phyloP scores from a whole-genome alignment of 2,113 vertebrate genomes.

The Vulpes ferrilata region DNA sequence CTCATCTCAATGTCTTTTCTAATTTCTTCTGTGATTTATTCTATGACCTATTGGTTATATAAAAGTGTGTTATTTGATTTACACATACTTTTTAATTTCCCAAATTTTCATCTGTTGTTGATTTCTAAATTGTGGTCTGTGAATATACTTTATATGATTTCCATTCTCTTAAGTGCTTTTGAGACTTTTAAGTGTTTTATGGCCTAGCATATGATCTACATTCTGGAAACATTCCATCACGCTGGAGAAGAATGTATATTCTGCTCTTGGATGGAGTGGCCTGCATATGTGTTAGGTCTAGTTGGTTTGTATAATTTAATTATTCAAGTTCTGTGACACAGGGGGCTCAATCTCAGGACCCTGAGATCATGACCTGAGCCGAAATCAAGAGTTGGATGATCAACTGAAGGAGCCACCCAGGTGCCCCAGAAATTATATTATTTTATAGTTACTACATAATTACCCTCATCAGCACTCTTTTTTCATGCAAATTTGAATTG shows the following conservation, averaged over 20 bases:
- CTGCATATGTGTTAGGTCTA: slow-evolving; percentile 12
- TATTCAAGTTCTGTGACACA: not conserved
- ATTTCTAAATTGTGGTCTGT: slow-evolving; percentile 5
- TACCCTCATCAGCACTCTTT: slow-evolving; percentile 5
- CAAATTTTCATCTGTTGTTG: slow-evolving; percentile 30
- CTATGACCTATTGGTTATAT: slow-evolving; percentile 3
- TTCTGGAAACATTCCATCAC: not conserved
- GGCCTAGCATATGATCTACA: not conserved
- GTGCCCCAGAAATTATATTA: not conserved
- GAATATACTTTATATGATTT: not conserved
- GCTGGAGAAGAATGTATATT: not conserved
- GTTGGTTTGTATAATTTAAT: not conserved
- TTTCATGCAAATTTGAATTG: slow-evolving; percentile 24
- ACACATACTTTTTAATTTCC: slow-evolving; percentile 7
- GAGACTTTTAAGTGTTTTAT: slow-evolving; percentile 15
- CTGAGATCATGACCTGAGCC: not conserved
- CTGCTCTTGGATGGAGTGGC: not conserved
- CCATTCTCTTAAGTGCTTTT: slow-evolving; percentile 27
- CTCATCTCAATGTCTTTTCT: not conserved
- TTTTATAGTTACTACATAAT: slow-evolving; percentile 36
- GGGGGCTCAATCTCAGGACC: not conserved
- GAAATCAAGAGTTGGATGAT: not conserved
- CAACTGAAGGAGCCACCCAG: not conserved
- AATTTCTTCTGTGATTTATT: not conserved
- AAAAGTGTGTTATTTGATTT: not conserved